These are phyloP conservation scores for Lathronympha strigana DNA, from an alignment of 2,888 invertebrate genomes.

Conservation along the genomic window DNA sequence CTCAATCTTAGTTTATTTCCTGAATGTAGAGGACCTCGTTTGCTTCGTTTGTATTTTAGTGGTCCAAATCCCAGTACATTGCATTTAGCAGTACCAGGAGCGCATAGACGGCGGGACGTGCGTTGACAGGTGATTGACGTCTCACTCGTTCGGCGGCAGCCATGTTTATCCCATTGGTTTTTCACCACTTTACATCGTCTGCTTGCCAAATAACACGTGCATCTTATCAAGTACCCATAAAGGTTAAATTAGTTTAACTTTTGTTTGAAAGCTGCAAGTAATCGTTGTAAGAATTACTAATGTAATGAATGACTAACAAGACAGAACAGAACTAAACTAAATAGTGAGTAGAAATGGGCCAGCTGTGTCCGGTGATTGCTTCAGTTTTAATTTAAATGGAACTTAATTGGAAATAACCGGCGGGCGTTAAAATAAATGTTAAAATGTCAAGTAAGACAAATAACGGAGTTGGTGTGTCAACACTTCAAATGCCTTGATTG, in stretches of 20 bases:
- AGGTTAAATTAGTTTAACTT: conserved; percentile 45
- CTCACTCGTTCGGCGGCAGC: conserved; percentile 77
- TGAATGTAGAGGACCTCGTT: too few species aligned
- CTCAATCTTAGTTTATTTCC: too few species aligned
- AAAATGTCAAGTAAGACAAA: conserved; percentile 49
- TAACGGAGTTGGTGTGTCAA: conserved; percentile 10
- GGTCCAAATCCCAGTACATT: conserved; percentile 67
- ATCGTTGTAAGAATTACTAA: conserved; percentile 69
- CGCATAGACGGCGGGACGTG: conserved; percentile 73
- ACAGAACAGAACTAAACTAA: conserved; percentile 76
- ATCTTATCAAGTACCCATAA: not conserved
- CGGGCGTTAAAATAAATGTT: conserved; percentile 60
- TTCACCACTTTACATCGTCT: conserved; percentile 48
- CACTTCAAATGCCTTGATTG: conserved; percentile 1
- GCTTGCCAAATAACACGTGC: conserved; percentile 30
- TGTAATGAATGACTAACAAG: conserved; percentile 83
- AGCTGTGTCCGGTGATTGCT: conserved; percentile 81
- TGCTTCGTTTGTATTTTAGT: not conserved
- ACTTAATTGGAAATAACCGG: conserved; percentile 77
- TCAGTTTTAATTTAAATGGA: conserved; percentile 81
- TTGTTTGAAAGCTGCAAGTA: conserved; percentile 22
- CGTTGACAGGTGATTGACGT: conserved; percentile 83
- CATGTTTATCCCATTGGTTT: conserved; percentile 78
- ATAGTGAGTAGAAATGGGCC: conserved; percentile 75
- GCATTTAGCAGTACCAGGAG: conserved; percentile 72